A percentile compares a stretch with the other conserved stretches of the same genome.
Conservation (phyloP, 2,888 invertebrate species). For the Andrena flavipes region DNA sequence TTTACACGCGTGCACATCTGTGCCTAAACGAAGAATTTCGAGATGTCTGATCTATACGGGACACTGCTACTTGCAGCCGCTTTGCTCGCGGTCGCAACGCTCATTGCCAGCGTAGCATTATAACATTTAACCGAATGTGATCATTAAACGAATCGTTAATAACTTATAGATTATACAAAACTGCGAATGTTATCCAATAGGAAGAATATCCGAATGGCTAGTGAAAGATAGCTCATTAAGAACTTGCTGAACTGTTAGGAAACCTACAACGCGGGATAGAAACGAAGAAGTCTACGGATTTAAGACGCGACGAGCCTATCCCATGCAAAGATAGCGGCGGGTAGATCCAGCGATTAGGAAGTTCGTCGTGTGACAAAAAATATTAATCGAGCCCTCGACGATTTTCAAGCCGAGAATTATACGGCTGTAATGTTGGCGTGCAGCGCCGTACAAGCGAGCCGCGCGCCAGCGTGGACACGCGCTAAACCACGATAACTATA, state of each 20-base stretch:
- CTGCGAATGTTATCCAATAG: too few relatives aligned
- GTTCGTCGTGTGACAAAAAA: slow-evolving; percentile 17
- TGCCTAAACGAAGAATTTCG: background rate
- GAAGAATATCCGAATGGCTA: too few relatives aligned
- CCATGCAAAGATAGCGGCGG: background rate
- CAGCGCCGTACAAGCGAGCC: slow-evolving; percentile 1
- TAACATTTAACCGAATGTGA: too few relatives aligned
- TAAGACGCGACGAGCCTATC: slow-evolving; percentile 15
- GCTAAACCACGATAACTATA: slow-evolving; percentile 57
- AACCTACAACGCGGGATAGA: too few relatives aligned
- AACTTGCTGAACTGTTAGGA: too few relatives aligned
- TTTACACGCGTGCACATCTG: background rate
- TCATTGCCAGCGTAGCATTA: too few relatives aligned
- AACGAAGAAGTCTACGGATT: slow-evolving; percentile 2
- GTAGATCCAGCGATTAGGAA: slow-evolving; percentile 22
- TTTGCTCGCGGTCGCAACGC: background rate
- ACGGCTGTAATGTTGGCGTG: slow-evolving; percentile 35
- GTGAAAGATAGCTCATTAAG: too few relatives aligned
- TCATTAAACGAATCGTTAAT: too few relatives aligned
- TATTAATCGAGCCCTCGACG: slow-evolving; percentile 38
- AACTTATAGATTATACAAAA: too few relatives aligned
- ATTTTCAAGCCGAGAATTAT: slow-evolving; percentile 52
- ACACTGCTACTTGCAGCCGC: slow-evolving; percentile 22
- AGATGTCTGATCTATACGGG: slow-evolving; percentile 18
- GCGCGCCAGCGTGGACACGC: slow-evolving; percentile 25